Percentiles rank a stretch among this genome's conserved stretches.
phyloP scores from a whole-genome alignment of 2,888 invertebrate species.

The Prenolepis imparis region DNA sequence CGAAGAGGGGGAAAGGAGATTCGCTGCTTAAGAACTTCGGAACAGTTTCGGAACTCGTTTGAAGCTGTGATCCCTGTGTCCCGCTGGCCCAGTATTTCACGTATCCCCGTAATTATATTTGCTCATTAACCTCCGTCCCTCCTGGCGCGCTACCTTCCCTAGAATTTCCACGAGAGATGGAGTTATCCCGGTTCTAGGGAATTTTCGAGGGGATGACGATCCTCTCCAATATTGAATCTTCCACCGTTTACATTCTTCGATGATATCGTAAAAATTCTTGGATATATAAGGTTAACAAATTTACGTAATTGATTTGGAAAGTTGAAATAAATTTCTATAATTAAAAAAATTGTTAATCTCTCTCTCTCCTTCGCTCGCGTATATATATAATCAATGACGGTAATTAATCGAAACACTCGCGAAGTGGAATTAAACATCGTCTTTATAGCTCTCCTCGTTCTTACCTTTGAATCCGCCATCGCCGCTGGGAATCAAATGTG shows the following conservation, averaged over 20 bases:
- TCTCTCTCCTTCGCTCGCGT: neutral
- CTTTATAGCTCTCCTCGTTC: slow-evolving; percentile 9
- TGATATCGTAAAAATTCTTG: neutral
- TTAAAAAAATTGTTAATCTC: neutral
- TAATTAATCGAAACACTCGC: slow-evolving; percentile 15
- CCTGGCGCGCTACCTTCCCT: slow-evolving; percentile 40
- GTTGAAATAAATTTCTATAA: neutral
- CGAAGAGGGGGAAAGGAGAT: neutral
- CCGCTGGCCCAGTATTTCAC: slow-evolving; percentile 71
- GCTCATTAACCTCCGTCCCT: slow-evolving; percentile 67
- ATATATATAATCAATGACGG: neutral
- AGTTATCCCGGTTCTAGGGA: slow-evolving; percentile 1
- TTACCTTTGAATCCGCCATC: slow-evolving; percentile 22
- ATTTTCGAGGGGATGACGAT: neutral
- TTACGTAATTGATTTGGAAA: neutral
- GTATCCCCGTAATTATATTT: slow-evolving; percentile 74
- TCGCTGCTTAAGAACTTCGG: slow-evolving; percentile 55
- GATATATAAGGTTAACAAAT: neutral
- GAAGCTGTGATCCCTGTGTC: slow-evolving; percentile 54
- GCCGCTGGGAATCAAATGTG: slow-evolving; percentile 1
- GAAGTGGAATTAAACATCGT: slow-evolving; percentile 3
- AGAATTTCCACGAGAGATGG: slow-evolving; percentile 21
- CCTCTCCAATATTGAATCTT: slow-evolving; percentile 27
- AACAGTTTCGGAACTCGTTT: slow-evolving; percentile 67
- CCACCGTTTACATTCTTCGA: neutral